phyloP scores from a whole-genome alignment of 2,113 vertebrate species.

The Girardinichthys multiradiatus region DNA sequence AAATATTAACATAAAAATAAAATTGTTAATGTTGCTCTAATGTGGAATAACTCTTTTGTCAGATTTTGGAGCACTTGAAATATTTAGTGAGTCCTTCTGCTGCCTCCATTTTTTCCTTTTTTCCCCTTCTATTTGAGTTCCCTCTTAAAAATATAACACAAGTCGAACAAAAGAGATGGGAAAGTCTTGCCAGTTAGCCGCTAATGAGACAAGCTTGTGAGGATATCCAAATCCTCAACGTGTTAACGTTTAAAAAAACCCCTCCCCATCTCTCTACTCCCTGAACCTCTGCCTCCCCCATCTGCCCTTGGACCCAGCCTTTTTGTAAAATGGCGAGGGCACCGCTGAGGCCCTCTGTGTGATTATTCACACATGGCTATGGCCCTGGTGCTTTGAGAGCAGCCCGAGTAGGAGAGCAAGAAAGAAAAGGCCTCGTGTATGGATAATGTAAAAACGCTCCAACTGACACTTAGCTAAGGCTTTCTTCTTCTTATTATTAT shows the following conservation, averaged over 20 bases:
- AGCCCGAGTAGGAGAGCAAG: conserved; percentile 65
- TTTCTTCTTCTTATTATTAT: conserved; percentile 40
- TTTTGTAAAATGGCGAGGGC: conserved; percentile 72
- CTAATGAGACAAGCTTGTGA: conserved; percentile 88
- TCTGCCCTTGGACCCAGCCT: conserved; percentile 71
- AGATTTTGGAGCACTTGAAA: conserved; percentile 76
- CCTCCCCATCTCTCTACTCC: conserved; percentile 49
- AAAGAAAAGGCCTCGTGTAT: conserved; percentile 75
- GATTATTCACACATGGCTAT: conserved; percentile 78
- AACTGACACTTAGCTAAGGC: conserved; percentile 67
- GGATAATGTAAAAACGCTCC: conserved; percentile 75
- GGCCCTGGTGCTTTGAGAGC: conserved; percentile 68
- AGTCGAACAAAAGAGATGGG: conserved; percentile 77
- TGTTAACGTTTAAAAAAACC: conserved; percentile 79
- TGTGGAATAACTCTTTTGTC: conserved; percentile 74
- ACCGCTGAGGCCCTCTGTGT: conserved; percentile 73
- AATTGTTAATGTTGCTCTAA: conserved; percentile 80
- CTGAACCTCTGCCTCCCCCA: conserved; percentile 67
- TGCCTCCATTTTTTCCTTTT: conserved; percentile 13
- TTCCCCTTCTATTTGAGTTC: not conserved
- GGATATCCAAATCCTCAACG: conserved; percentile 82
- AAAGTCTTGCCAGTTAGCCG: conserved; percentile 86
- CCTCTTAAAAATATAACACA: conserved; percentile 62
- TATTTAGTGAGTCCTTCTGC: conserved; percentile 43
- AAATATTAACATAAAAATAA: conserved; percentile 51